Conservation (phyloP, 1,140 invertebrate genomes). For the Cardiocondyla obscurior region DNA sequence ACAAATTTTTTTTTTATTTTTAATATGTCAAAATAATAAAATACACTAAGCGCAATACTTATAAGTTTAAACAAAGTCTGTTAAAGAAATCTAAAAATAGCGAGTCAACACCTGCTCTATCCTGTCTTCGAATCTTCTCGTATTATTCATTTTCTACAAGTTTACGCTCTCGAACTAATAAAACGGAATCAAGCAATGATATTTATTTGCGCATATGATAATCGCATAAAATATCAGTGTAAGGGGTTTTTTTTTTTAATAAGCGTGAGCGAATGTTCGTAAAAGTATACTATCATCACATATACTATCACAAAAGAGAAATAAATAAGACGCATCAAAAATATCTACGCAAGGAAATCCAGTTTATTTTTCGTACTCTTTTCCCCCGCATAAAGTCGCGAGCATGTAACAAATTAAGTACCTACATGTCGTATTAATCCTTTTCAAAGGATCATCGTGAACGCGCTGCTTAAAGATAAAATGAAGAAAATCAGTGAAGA, state of each 20-base stretch:
- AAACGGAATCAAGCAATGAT: neutral
- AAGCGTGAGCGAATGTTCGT: neutral
- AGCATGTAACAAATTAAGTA: constrained; percentile 18
- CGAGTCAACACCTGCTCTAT: too few relatives aligned
- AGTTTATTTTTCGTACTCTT: constrained; percentile 5
- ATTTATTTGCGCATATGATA: neutral
- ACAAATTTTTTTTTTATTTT: neutral
- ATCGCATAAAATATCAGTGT: constrained; percentile 2
- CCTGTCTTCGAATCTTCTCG: too few relatives aligned
- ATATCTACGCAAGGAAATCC: constrained; percentile 32
- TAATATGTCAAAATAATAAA: neutral
- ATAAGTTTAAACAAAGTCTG: too few relatives aligned
- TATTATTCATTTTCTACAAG: neutral
- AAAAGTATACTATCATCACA: neutral
- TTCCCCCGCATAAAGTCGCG: neutral
- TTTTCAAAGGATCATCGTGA: neutral
- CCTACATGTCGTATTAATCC: neutral
- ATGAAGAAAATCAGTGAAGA: neutral
- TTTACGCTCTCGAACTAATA: neutral
- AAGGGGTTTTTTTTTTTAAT: constrained; percentile 7
- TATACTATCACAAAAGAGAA: constrained; percentile 2
- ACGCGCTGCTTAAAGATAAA: neutral
- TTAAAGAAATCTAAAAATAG: too few relatives aligned
- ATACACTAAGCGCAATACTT: too few relatives aligned
- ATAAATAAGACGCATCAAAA: constrained; percentile 35